Conservation (phyloP, 2,888 invertebrate genomes). For the Saturnia japonica region DNA sequence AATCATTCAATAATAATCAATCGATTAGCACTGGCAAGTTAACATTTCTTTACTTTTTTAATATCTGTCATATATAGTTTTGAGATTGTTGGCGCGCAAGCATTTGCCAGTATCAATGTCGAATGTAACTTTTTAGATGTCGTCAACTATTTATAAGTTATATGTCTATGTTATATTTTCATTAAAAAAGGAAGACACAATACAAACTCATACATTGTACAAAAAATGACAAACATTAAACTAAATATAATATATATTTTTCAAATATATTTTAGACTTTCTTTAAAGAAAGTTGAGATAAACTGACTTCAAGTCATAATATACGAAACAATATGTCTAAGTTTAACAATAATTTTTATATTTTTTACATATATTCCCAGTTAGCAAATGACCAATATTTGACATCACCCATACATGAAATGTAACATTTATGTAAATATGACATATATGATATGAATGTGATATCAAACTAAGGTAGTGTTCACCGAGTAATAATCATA, state of each 20-base stretch:
- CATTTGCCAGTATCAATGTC: neutral
- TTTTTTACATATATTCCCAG: no score
- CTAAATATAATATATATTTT: neutral
- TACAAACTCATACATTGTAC: neutral
- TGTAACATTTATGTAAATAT: no score
- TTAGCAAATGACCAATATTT: no score
- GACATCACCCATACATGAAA: no score
- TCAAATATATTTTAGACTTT: neutral
- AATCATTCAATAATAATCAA: no score
- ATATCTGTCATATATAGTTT: neutral
- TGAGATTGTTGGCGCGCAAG: neutral
- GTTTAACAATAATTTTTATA: no score
- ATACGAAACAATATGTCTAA: neutral
- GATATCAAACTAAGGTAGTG: no score
- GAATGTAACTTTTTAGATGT: neutral
- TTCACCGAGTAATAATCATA: no score
- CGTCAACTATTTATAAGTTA: neutral
- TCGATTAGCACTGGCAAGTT: neutral
- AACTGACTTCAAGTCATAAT: neutral
- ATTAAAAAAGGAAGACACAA: neutral
- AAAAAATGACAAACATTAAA: neutral
- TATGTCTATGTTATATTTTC: neutral
- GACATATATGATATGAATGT: no score
- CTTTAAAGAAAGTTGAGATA: neutral
- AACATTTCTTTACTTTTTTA: neutral